Percentiles rank a stretch among this genome's conserved stretches.
phyloP scores from a whole-genome alignment of 2,888 invertebrate genomes.

The Caenorhabditis parvicauda region DNA sequence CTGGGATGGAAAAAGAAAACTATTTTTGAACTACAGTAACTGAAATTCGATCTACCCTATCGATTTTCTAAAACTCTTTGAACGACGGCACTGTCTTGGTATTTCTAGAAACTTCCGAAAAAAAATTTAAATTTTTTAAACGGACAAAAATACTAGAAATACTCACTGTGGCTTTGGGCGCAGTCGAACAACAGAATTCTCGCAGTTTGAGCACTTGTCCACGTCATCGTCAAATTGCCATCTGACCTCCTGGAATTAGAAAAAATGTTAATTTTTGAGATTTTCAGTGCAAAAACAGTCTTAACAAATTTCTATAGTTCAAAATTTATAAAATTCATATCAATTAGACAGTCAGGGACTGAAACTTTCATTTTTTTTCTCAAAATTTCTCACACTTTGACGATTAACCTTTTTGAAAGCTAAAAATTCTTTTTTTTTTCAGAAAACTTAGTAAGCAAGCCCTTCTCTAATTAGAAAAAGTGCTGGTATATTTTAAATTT shows the following conservation, averaged over 20 bases:
- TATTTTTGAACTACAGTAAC: neutral
- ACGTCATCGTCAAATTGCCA: constrained; percentile 99
- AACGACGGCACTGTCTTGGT: too few relatives aligned
- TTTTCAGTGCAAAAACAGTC: neutral
- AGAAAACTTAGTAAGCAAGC: neutral
- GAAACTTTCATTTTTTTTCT: neutral
- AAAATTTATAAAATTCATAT: neutral
- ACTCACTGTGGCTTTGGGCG: constrained; percentile 42
- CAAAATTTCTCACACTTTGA: neutral
- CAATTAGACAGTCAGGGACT: neutral
- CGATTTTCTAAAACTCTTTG: too few relatives aligned
- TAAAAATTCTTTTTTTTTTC: neutral
- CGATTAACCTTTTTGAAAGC: neutral
- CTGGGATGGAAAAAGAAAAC: neutral
- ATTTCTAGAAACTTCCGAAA: neutral
- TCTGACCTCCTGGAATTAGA: constrained; percentile 70
- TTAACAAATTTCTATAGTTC: neutral
- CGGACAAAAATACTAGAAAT: too few relatives aligned
- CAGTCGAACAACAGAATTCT: constrained; percentile 21
- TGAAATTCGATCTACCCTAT: neutral
- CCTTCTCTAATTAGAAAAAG: too few relatives aligned
- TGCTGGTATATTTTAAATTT: too few relatives aligned
- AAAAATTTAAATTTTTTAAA: too few relatives aligned
- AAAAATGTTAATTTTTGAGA: neutral
- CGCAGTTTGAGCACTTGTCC: constrained; percentile 32